Base-by-base conservation (phyloP, 2,113 vertebrate genomes). In the Lathamus discolor region DNA sequence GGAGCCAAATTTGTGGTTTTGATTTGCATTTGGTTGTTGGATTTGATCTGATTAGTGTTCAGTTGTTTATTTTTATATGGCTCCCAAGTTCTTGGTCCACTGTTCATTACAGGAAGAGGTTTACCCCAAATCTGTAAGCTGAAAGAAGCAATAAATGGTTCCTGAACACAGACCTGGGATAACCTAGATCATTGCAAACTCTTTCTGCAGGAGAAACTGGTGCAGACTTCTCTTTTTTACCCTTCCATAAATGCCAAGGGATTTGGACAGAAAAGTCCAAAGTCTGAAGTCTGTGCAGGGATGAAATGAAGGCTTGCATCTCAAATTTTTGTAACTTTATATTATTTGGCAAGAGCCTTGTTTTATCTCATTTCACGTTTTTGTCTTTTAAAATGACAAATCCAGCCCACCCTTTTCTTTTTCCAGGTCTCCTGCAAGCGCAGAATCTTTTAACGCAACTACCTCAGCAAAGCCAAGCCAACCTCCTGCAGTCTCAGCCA, bases 381-480 rank as follows among this genome's bases (percentile, higher is more conserved):
- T 64, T 49, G 35, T 84, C 27, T 43, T 88, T 49, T 86, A 24
- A 64, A 80, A 39, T 46, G 31, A 43, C 29, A 25, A 59, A 31
- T 29, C 22, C 49, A 88, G 69, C 11, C 1, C n/a, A 41, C 17
- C 0, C 5, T 77, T 95, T 93, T 80, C 59, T 89, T 96, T 96
- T 90, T 55, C 48, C 69, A 99, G 99, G 99, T 97, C 98, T 99
- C 97, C 98, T 99, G 98, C 99, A 99, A 99, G 98, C 99, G 98
- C 99, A 98, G 97, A 99, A 98, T 98, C 99, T 99, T 98, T 97
- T 99, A 99, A 99, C 98, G 96, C 99, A 99, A 99, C 99, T 99
- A 99, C 99, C 99, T 99, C 99, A 98, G 97, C 98, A 99, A 99
- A 99, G 99, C 99, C 99, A 99, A 99, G 98, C 99, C 98, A 99